Evolutionary conservation across 1,140 invertebrate species (phyloP).

Genomic region (Lineus longissimus): DNA sequence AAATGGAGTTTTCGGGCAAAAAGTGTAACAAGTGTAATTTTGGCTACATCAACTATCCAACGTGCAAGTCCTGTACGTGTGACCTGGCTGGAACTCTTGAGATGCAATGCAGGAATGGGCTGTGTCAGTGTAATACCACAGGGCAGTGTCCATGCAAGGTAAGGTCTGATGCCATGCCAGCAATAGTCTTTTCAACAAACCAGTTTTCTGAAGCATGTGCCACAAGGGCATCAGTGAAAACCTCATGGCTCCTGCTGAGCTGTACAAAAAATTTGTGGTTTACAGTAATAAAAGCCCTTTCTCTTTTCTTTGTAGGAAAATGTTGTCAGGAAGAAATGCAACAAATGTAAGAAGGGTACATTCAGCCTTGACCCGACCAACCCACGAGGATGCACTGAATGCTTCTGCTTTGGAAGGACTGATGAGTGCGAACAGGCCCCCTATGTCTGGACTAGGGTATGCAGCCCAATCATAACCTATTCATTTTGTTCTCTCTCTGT

Average conservation of each 20-base stretch:
- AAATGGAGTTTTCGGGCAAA: conserved; percentile 77
- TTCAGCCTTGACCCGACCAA: conserved; percentile 85
- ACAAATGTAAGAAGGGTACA: conserved; percentile 81
- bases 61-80: conserved; percentile 85
- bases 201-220: too few species aligned
- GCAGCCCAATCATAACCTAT: conserved; percentile 4
- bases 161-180: conserved; percentile 36
- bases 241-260: background rate
- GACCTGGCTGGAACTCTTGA: conserved; percentile 70
- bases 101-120: conserved; percentile 23
- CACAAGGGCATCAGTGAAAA: background rate
- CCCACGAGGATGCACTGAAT: conserved; percentile 89
- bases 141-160: conserved; percentile 89
- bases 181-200: too few species aligned
- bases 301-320: conserved; percentile 31
- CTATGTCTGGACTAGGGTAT: conserved; percentile 53
- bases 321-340: conserved; percentile 74
- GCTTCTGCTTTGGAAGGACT: conserved; percentile 95
- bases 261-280: too few species aligned
- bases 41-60: conserved; percentile 68
- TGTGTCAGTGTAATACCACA: conserved; percentile 75
- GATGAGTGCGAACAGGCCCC: conserved; percentile 72
- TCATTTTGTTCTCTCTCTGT: background rate
- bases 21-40: conserved; percentile 78
- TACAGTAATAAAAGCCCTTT: too few species aligned